These are phyloP conservation scores for Harpagifer antarcticus DNA, from an alignment of 2,797 vertebrate genomes.

Conservation along the genomic window DNA sequence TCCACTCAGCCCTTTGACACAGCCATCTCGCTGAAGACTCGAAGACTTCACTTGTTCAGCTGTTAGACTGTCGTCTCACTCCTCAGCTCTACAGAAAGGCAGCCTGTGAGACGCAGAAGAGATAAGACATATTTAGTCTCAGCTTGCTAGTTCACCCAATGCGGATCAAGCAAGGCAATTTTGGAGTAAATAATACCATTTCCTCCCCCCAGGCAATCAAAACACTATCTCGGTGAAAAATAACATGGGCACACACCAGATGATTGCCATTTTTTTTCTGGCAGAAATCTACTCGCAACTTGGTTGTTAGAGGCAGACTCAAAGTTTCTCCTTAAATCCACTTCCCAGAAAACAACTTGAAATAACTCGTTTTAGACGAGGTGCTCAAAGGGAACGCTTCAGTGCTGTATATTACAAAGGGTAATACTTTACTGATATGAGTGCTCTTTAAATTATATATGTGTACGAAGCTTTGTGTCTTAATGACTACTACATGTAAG, in stretches of 20 bases:
- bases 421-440: neutral
- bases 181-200: slow-evolving; percentile 79
- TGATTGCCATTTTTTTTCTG: slow-evolving; percentile 73
- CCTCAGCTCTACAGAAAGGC: slow-evolving; percentile 44
- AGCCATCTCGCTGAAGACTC: slow-evolving; percentile 51
- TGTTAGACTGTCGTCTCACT: slow-evolving; percentile 39
- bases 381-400: neutral
- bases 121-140: slow-evolving; percentile 65
- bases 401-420: neutral
- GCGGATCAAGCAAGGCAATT: slow-evolving; percentile 69
- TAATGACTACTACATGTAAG: neutral
- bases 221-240: slow-evolving; percentile 82
- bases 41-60: slow-evolving; percentile 44
- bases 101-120: slow-evolving; percentile 36
- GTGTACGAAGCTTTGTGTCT: neutral
- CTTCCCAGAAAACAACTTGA: slow-evolving; percentile 54
- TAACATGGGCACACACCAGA: slow-evolving; percentile 69
- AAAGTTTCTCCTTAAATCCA: slow-evolving; percentile 52
- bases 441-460: neutral
- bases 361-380: slow-evolving; percentile 22
- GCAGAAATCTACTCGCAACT: slow-evolving; percentile 54
- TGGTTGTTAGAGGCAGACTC: slow-evolving; percentile 51
- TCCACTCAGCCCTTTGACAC: slow-evolving; percentile 57
- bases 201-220: slow-evolving; percentile 79
- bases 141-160: slow-evolving; percentile 65